phyloP scores from a whole-genome alignment of 37 sponge, comb jelly and placozoan species.

The Chondrilla cf. caribensis region DNA sequence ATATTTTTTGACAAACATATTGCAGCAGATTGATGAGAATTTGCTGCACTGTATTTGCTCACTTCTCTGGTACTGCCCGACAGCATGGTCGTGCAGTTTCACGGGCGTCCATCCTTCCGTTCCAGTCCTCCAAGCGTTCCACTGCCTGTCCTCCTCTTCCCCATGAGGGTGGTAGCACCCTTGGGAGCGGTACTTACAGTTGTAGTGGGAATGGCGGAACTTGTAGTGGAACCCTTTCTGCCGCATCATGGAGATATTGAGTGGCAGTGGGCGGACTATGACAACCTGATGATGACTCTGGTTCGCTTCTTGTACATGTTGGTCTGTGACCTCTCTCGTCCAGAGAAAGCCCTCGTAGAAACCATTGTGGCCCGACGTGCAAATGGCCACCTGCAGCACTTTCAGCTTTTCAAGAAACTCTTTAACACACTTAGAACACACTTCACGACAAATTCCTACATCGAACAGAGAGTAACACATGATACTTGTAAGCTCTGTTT shows the following conservation, averaged over 20 bases:
- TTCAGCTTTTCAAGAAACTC: not conserved
- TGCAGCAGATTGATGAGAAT: no score
- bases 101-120: no score
- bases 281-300: no score
- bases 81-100: not conserved
- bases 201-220: not conserved
- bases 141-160: not conserved
- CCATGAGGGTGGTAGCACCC: constrained; percentile 14
- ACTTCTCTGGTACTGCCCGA: constrained; percentile 3
- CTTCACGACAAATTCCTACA: not conserved
- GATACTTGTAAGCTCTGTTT: no score
- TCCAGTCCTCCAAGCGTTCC: not conserved
- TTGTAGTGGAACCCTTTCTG: not conserved
- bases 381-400: not conserved
- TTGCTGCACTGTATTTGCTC: no score
- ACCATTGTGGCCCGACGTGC: not conserved
- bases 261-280: not conserved
- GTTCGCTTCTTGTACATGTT: not conserved
- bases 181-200: not conserved
- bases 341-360: not conserved
- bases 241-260: not conserved
- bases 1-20: no score
- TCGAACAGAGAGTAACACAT: no score
- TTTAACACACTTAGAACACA: not conserved
- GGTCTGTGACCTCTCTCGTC: not conserved